Evolutionary conservation across 2,113 vertebrate genomes (phyloP), one percentile per base, ranked within the genome.

Genomic region (Sinocyclocheilus maitianheensis): DNA sequence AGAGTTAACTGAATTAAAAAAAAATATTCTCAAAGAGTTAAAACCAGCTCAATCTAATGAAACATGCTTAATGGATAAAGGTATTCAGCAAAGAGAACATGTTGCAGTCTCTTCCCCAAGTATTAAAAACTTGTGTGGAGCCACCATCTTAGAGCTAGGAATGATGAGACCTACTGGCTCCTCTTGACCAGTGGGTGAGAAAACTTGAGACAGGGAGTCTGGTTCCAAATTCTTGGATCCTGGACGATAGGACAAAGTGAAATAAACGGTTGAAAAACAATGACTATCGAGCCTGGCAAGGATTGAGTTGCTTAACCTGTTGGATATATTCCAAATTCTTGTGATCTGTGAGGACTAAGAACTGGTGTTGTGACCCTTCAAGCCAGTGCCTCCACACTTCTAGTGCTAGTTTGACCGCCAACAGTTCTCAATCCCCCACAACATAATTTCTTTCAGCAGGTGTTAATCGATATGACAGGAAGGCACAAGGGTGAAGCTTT

Each of bases 171-270:
- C 11, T 22, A 30, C 65, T 69, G 65, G 65, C 26, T 69, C 65
- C 26, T 69, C 24, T 24, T 13, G 12, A 26, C 65, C 22, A 26
- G 65, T 3, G 24, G 22, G 65, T 18, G 24, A 26, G 26, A 26
- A 40, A 30, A 30, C 69, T 20, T 14, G 69, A 72, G 69, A 72
- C 13, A 72, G 34, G n/a, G 69, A 30, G 3, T 37, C 67, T 37
- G 67, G 14, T 37, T 87, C 84, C 7, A 69, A 3, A 48, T 81
- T 88, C 43, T 81, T 85, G 24, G 22, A 53, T 69, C 30, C 30
- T 72, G 67, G 67, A 3, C 3, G 67, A 71, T 34, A 71, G 30
- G 26, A 71, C 30, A 37, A 20, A 71, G 34, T 71, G 30, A 72
- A 40, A 4, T 72, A 5, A 72, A 37, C 1, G 2, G 6, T 37